Evolutionary conservation across 2,888 invertebrate genomes (phyloP).

Genomic region (Clitarchus hookeri): DNA sequence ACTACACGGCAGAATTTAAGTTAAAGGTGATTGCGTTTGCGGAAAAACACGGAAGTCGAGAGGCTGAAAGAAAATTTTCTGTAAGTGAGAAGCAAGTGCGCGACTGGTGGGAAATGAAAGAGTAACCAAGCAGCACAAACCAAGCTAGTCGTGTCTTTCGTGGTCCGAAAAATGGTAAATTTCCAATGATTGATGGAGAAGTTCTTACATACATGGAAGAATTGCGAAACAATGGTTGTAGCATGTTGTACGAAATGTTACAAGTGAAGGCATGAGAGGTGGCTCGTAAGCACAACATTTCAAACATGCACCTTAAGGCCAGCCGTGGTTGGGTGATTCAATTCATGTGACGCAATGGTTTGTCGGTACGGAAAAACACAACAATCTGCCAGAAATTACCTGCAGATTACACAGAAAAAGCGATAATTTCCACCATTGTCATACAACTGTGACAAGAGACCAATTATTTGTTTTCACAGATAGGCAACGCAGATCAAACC

Average conservation of each 20-base stretch:
- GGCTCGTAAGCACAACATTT: neutral
- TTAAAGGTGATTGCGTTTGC: neutral
- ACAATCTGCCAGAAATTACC: conserved; percentile 8
- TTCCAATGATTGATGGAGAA: neutral
- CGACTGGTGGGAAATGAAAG: neutral
- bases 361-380: neutral
- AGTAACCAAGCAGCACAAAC: neutral
- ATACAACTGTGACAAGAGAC: neutral
- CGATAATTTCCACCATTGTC: neutral
- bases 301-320: neutral
- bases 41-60: neutral
- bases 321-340: neutral
- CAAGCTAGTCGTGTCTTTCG: neutral
- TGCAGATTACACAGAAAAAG: neutral
- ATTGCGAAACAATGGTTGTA: neutral
- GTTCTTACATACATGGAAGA: neutral
- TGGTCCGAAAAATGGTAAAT: neutral
- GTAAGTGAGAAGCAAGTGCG: neutral
- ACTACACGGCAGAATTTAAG: neutral
- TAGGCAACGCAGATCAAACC: neutral
- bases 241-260: neutral
- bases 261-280: neutral
- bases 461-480: neutral
- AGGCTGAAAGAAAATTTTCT: neutral
- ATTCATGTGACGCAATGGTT: neutral